Evolutionary conservation across 92 coral and sea anemone species (phyloP), one percentile per base, ranked within the genome.

Genomic region (Diadumene lineata): DNA sequence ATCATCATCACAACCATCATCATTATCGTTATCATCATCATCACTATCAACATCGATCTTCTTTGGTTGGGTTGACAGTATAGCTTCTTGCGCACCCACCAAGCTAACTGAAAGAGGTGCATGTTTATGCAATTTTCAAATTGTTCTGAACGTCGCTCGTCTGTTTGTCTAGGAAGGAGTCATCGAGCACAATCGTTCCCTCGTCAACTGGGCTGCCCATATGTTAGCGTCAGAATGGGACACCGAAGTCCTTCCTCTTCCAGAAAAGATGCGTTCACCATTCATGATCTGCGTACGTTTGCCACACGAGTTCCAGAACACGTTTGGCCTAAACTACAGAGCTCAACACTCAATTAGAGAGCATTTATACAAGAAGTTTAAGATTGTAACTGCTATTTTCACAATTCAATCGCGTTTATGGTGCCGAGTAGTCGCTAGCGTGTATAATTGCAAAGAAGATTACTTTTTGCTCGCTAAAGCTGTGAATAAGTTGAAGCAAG

Each of bases 251-350:
- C 84, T 90, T 6, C 85, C 92, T 7, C 56, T 90, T 60, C 92
- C 97, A 31, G 87, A 87, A 32, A 77, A 87, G 62, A 90, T 90
- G 92, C 87, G 90, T 26, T 92, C 97, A 7, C 97, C 97, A 0
- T 87, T 58, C 69, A 89, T 87, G 87, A 85, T 88, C 18, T 75
- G 84, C 16, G 60, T 90, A 32, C 88, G 92, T 9, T 85, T 90
- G 21, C 97, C 97, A 19, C 26, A 48, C 11, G 86, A 72, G 44
- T 43, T 90, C 34, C 64, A 73, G n/a, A 75, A 83, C 24, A 83
- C 78, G 44, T 87, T 87, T 56, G 92, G 92, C 34, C 79, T 89
- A 15, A 90, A 87, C 13, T 7, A 16, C 0, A 38, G 68, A 38
- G 90, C 90, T 38, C 85, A 56, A 32, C 17, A 24, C 2, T 31